phyloP scores from a whole-genome alignment of 2,888 invertebrate genomes.

The Eupithecia pulchellata region DNA sequence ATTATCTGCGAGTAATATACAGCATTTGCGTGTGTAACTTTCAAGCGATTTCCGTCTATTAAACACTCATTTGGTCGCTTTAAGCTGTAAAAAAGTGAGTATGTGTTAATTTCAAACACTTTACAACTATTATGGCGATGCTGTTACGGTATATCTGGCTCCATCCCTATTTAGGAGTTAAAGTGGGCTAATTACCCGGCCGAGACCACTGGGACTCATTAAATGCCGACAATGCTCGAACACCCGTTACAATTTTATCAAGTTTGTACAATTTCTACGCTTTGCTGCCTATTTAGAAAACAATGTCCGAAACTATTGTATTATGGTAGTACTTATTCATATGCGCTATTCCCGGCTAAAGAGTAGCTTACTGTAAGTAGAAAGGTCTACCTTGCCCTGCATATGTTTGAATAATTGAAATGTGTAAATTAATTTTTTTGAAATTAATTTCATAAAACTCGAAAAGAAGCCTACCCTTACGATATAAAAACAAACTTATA shows the following conservation, averaged over 20 bases:
- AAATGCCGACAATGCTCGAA: slow-evolving; percentile 32
- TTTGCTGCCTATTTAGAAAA: slow-evolving; percentile 18
- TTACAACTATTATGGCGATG: slow-evolving; percentile 37
- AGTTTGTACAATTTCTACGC: slow-evolving; percentile 24
- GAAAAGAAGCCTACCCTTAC: no score
- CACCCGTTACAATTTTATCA: slow-evolving; percentile 38
- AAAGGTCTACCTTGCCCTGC: no score
- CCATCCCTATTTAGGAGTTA: slow-evolving; percentile 36
- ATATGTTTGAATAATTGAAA: no score
- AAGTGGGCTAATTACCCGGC: slow-evolving; percentile 40
- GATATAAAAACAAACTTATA: no score
- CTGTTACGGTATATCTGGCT: slow-evolving; percentile 35
- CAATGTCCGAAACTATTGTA: slow-evolving; percentile 5
- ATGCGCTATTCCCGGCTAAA: neutral
- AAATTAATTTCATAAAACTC: no score
- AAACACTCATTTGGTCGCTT: slow-evolving; percentile 46
- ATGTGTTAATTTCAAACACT: slow-evolving; percentile 41
- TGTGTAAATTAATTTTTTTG: no score
- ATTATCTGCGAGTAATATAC: slow-evolving; percentile 68
- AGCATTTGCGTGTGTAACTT: slow-evolving; percentile 68
- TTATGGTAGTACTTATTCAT: neutral
- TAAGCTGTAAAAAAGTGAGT: slow-evolving; percentile 34
- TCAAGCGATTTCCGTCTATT: slow-evolving; percentile 63
- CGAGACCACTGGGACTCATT: slow-evolving; percentile 31
- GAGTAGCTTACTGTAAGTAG: neutral